These are phyloP conservation scores for Torymus auratus DNA, from an alignment of 2,888 invertebrate genomes.

Conservation along the genomic window DNA sequence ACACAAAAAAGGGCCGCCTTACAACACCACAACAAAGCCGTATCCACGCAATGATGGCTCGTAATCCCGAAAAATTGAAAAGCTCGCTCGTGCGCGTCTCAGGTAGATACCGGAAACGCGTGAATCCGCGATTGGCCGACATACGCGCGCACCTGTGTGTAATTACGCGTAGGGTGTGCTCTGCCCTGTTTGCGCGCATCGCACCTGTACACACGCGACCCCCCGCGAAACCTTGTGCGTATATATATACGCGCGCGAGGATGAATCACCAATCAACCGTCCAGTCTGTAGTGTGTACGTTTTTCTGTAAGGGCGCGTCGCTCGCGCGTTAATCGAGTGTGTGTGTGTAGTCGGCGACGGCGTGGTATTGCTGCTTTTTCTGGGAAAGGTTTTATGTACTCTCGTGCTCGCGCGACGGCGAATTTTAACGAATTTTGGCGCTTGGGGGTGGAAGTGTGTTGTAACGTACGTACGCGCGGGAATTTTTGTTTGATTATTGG, in stretches of 20 bases:
- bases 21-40: too few relatives aligned
- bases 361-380: background rate
- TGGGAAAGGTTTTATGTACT: slow-evolving; percentile 12
- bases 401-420: too few relatives aligned
- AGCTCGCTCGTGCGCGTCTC: background rate
- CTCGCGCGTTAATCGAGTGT: background rate
- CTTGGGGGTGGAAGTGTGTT: too few relatives aligned
- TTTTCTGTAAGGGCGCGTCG: slow-evolving; percentile 46
- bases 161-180: slow-evolving; percentile 4
- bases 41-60: too few relatives aligned
- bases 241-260: slow-evolving; percentile 21
- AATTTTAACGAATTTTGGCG: too few relatives aligned
- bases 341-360: too few relatives aligned
- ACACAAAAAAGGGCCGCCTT: background rate
- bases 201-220: slow-evolving; percentile 16
- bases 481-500: too few relatives aligned
- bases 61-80: background rate
- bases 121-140: slow-evolving; percentile 37
- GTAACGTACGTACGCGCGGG: too few relatives aligned
- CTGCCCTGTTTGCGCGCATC: too few relatives aligned
- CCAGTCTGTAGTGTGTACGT: slow-evolving; percentile 35
- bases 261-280: slow-evolving; percentile 72
- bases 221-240: slow-evolving; percentile 38
- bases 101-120: slow-evolving; percentile 26
- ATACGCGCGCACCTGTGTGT: slow-evolving; percentile 29